Conservation (phyloP, 1,140 invertebrate species). For the Tyrophagus putrescentiae region DNA sequence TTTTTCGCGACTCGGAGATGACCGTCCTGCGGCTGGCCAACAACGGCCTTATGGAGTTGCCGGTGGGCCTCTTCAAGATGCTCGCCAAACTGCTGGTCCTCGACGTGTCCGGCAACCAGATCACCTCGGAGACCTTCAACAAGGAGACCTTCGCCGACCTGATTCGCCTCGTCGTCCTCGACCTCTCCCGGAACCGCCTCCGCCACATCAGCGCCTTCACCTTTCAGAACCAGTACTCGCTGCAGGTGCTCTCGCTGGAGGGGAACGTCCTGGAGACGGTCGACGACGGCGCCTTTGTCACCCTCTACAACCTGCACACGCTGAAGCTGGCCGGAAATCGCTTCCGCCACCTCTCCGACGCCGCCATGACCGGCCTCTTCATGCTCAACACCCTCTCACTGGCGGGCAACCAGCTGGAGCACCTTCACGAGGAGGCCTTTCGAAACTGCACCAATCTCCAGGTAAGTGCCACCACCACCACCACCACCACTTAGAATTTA, state of each 20-base stretch:
- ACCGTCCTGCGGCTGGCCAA: conserved; percentile 73
- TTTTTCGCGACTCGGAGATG: conserved; percentile 62
- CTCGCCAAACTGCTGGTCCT: conserved; percentile 63
- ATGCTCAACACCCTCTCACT: conserved; percentile 58
- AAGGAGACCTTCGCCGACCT: conserved; percentile 65
- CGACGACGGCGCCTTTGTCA: conserved; percentile 58
- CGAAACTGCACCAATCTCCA: conserved; percentile 59
- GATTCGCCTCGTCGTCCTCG: conserved; percentile 64
- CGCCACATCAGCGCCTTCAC: conserved; percentile 60
- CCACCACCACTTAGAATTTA: too few species aligned
- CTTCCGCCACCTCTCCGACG: conserved; percentile 55
- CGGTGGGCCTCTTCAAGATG: conserved; percentile 57
- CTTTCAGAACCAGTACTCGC: conserved; percentile 59
- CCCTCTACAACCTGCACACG: conserved; percentile 66
- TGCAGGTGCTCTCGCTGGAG: conserved; percentile 63
- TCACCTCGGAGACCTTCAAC: conserved; percentile 63
- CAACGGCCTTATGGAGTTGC: conserved; percentile 58
- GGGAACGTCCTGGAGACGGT: conserved; percentile 62
- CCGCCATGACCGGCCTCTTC: conserved; percentile 58
- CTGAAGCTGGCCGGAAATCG: conserved; percentile 61
- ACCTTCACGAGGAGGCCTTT: conserved; percentile 61
- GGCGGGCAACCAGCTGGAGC: conserved; percentile 59
- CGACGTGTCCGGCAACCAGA: conserved; percentile 67
- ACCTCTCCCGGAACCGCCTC: conserved; percentile 67
- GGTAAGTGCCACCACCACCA: too few species aligned